Evolutionary conservation across 2,888 invertebrate genomes (phyloP), one percentile per base, ranked within the genome.

Genomic region (Pteria penguin): DNA sequence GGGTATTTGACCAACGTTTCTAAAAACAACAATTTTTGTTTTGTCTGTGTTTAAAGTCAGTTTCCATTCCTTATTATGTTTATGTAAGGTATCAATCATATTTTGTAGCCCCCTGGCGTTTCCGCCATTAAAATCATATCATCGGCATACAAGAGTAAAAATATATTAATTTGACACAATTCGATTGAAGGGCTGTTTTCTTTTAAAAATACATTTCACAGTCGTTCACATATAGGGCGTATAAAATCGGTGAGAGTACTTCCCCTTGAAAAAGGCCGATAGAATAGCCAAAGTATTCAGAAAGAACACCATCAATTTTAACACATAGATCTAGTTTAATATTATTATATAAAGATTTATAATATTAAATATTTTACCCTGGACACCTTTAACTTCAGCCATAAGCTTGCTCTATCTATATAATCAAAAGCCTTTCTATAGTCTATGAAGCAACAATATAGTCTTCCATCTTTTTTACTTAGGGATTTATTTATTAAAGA

Each of bases 21-120:
- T 60, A 60, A 60, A 60, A 26, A 60, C 22, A 26, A 60, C 18
- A 60, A 60, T 60, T 27, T 60, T 60, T 22, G 60, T 60, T 60
- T 1, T 60, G 11, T 22, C 22, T 26, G 8, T 60, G 27, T 60
- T 60, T 1, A 24, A 22, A 60, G 60, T 27, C 27, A 60, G 27
- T 18, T 27, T 27, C 60, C 24, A 60, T 60, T 60, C 27, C 8
- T 27, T n/a, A 11, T 24, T 60, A 26, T 60, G 18, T 27, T 26
- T 18, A 18, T 11, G 27, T 24, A 22, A 2, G 24, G 4, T 60
- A 18, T 60, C 18, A 4, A 24, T 0, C 2, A 1, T 60, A 8
- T 26, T 18, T 60, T 2, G 26, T 27, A 60, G 27, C 18, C 60
- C 60, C 27, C 14, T 60, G 22, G 27, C 5, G 27, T 1, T 18